These are phyloP conservation scores for Oryzias dopingdopingensis DNA, from an alignment of 2,797 vertebrate species.

Conservation along the genomic window DNA sequence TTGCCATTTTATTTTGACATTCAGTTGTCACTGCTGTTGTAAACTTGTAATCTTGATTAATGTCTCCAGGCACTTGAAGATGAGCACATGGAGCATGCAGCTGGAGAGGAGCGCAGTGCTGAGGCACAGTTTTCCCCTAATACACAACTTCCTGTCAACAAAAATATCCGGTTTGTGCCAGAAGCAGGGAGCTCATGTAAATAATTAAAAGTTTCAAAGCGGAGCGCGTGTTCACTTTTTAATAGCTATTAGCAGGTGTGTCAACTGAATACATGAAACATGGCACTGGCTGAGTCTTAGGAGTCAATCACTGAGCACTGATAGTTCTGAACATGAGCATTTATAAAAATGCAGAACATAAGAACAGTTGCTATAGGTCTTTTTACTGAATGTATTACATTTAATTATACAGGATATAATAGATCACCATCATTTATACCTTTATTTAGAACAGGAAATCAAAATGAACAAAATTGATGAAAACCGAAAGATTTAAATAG, in stretches of 20 bases:
- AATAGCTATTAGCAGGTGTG: background rate
- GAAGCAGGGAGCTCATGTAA: background rate
- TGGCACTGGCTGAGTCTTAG: background rate
- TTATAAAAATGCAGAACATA: background rate
- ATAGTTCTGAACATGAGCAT: background rate
- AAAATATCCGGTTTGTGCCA: too few relatives aligned
- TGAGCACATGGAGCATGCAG: background rate
- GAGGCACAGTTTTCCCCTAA: background rate
- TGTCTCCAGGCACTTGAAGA: background rate
- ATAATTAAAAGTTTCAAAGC: background rate
- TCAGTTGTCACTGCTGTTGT: slow-evolving; percentile 1
- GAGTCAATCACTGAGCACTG: background rate
- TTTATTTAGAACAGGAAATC: too few relatives aligned
- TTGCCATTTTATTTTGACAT: slow-evolving; percentile 1
- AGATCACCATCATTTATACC: too few relatives aligned
- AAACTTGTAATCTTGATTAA: slow-evolving; percentile 3
- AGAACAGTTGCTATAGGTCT: background rate
- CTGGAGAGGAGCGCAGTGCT: background rate
- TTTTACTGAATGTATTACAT: too few relatives aligned
- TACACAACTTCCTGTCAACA: background rate
- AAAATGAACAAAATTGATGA: too few relatives aligned
- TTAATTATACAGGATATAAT: too few relatives aligned
- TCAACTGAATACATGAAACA: background rate
- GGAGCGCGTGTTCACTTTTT: background rate
- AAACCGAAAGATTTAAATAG: too few relatives aligned